These are phyloP conservation scores for Panthera leo DNA, from an alignment of 2,113 vertebrate species.

Conservation along the genomic window DNA sequence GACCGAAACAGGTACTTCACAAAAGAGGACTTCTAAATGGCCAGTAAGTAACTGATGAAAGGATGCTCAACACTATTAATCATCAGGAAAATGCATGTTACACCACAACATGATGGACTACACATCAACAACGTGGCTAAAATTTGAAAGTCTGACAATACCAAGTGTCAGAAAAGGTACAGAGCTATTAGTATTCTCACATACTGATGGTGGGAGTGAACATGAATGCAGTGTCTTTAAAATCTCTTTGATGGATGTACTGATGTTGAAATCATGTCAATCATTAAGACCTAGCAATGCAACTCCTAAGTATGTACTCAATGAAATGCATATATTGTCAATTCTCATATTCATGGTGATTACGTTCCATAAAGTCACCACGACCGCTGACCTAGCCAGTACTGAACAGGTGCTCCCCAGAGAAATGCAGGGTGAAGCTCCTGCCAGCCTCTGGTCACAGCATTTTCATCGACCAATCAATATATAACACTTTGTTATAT, in stretches of 20 bases:
- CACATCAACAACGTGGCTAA: neutral
- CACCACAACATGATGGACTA: too few relatives aligned
- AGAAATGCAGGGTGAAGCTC: neutral
- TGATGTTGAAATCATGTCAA: too few relatives aligned
- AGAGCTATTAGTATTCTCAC: too few relatives aligned
- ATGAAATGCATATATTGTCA: neutral
- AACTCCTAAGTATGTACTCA: neutral
- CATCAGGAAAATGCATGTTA: neutral
- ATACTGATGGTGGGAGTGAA: rapidly evolving
- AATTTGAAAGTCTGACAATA: neutral
- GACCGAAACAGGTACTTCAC: neutral
- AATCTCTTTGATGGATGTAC: neutral
- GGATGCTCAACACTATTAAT: neutral
- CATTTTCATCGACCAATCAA: neutral
- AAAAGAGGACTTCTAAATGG: neutral
- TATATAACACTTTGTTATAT: neutral
- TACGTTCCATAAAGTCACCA: neutral
- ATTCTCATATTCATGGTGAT: neutral
- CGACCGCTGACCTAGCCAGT: neutral
- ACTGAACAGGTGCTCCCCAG: too few relatives aligned
- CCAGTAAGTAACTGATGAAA: neutral
- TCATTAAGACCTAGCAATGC: neutral
- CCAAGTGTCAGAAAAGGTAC: neutral
- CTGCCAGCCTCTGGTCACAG: neutral
- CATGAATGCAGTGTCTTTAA: neutral